phyloP scores from a whole-genome alignment of 2,797 vertebrate species.

The Spheniscus humboldti region DNA sequence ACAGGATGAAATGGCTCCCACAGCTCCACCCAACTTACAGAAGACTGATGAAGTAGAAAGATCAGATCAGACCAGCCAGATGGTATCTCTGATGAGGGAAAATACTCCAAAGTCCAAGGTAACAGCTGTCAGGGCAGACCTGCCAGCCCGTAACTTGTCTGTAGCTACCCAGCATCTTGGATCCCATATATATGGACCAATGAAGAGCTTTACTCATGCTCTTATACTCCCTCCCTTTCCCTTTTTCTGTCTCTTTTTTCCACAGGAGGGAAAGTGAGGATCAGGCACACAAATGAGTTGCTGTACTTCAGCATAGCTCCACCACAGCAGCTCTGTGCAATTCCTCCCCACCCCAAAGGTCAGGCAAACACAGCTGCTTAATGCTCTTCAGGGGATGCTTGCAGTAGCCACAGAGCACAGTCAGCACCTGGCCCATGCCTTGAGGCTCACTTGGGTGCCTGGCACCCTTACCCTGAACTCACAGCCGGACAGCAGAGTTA shows the following conservation, averaged over 20 bases:
- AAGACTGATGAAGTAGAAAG: neutral
- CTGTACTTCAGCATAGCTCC: neutral
- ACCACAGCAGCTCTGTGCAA: neutral
- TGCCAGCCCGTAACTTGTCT: neutral
- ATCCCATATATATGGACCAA: neutral
- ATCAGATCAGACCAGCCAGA: neutral
- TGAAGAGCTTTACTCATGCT: neutral
- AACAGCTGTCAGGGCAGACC: neutral
- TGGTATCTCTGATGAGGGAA: neutral
- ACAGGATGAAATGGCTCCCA: neutral
- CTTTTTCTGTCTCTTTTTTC: neutral
- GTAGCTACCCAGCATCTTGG: neutral
- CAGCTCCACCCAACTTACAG: neutral
- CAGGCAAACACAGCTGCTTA: neutral
- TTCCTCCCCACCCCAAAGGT: neutral
- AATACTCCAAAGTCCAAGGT: neutral
- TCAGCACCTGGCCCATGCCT: neutral
- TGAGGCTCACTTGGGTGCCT: neutral
- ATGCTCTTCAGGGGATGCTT: neutral
- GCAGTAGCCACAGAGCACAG: rapidly evolving
- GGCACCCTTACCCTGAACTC: neutral
- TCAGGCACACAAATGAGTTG: neutral
- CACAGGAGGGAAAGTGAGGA: neutral
- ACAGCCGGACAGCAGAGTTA: neutral
- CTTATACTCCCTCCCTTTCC: neutral